phyloP scores from a whole-genome alignment of 2,797 vertebrate species.

The Poecilia wingei region DNA sequence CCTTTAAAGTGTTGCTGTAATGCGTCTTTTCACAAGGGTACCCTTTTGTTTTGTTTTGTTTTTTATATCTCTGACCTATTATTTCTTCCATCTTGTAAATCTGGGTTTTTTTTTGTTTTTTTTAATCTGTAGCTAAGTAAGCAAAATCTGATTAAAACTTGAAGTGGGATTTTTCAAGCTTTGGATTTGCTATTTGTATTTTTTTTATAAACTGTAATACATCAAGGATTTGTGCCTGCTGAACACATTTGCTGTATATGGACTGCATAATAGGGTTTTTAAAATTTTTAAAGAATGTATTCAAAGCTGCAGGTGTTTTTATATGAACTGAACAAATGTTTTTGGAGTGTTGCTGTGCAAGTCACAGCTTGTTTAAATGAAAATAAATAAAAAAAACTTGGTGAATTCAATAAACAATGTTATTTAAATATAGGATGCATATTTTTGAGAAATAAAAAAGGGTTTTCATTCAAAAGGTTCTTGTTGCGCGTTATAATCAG shows the following conservation, averaged over 20 bases:
- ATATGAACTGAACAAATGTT: slow-evolving; percentile 15
- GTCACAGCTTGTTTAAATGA: slow-evolving; percentile 68
- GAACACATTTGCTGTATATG: slow-evolving; percentile 49
- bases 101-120: slow-evolving; percentile 7
- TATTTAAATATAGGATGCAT: not conserved
- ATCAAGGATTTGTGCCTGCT: slow-evolving; percentile 64
- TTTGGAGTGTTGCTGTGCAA: slow-evolving; percentile 67
- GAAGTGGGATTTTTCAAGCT: slow-evolving; percentile 65
- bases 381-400: slow-evolving; percentile 18
- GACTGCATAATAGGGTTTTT: slow-evolving; percentile 58
- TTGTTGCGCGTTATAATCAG: not conserved
- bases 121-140: slow-evolving; percentile 37
- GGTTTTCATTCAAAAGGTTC: not conserved
- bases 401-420: not conserved
- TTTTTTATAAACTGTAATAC: slow-evolving; percentile 64
- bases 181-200: slow-evolving; percentile 50
- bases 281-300: slow-evolving; percentile 57
- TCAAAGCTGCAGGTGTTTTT: slow-evolving; percentile 53
- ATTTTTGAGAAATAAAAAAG: not conserved
- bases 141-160: slow-evolving; percentile 66
- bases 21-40: slow-evolving; percentile 20
- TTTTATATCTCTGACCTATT: slow-evolving; percentile 37
- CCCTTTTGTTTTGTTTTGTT: slow-evolving; percentile 27
- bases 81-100: slow-evolving; percentile 28
- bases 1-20: slow-evolving; percentile 29